Conservation (phyloP, 1,140 invertebrate genomes). For the Gryon sp. region DNA sequence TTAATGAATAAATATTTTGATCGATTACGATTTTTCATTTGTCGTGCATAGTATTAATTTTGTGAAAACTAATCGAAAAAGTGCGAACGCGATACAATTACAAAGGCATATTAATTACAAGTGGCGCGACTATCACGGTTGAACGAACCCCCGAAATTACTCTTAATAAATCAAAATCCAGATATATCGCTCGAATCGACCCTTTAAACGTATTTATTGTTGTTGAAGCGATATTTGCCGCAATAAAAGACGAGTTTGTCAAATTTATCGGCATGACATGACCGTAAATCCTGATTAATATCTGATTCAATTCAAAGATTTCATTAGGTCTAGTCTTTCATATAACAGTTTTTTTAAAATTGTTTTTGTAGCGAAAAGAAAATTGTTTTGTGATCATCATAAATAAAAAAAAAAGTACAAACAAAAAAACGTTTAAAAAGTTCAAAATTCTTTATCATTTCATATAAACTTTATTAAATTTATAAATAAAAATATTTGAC, state of each 20-base stretch:
- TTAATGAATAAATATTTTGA: conserved; percentile 21
- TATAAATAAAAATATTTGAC: no score
- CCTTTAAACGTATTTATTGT: conserved; percentile 51
- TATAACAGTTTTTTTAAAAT: no score
- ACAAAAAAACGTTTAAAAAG: no score
- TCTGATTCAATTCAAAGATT: conserved; percentile 35
- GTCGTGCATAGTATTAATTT: background rate
- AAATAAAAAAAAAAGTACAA: no score
- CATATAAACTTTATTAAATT: no score
- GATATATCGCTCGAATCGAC: conserved; percentile 38
- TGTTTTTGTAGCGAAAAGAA: no score
- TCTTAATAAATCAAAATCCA: conserved; percentile 51
- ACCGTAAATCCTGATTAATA: conserved; percentile 49
- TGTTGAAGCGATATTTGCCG: conserved; percentile 49
- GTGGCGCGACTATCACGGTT: conserved; percentile 15
- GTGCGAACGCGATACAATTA: conserved; percentile 34
- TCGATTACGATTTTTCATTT: background rate
- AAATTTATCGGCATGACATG: conserved; percentile 40
- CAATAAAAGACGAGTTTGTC: conserved; percentile 57
- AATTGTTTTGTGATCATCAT: no score
- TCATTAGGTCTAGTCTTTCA: background rate
- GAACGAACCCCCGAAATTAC: conserved; percentile 35
- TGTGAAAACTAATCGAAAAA: conserved; percentile 14
- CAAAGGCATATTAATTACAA: conserved; percentile 42
- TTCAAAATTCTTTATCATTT: no score